Evolutionary conservation across 2,113 vertebrate genomes (phyloP).

Genomic region (Tringa solitaria): DNA sequence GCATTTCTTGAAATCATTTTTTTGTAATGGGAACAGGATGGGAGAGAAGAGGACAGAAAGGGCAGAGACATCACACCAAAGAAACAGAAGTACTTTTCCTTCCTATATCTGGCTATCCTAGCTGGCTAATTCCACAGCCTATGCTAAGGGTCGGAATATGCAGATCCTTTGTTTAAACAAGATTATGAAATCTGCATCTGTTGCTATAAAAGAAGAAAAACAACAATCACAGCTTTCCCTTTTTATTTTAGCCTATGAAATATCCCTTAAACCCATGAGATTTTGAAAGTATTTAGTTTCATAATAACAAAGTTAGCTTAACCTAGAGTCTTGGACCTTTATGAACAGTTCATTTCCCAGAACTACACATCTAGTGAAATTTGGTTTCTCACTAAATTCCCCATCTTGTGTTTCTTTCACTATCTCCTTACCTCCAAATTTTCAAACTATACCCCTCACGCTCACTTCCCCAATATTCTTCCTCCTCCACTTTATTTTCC

Average conservation of each 20-base stretch:
- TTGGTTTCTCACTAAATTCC: neutral
- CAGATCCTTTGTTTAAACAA: neutral
- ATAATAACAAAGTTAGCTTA: neutral
- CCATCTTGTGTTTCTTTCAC: neutral
- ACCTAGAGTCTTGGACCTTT: neutral
- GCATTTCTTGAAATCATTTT: neutral
- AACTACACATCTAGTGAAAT: neutral
- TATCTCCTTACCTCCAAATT: neutral
- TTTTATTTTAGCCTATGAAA: neutral
- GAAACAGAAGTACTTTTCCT: neutral
- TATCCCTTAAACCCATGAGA: neutral
- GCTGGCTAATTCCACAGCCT: neutral
- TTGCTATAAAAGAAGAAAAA: neutral
- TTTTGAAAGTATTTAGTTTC: neutral
- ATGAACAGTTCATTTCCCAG: neutral
- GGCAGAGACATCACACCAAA: neutral
- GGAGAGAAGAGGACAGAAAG: neutral
- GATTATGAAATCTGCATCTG: neutral
- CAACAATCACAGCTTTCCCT: neutral
- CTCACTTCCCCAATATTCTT: neutral
- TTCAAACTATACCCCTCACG: neutral
- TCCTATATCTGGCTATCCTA: neutral
- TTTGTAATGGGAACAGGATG: neutral
- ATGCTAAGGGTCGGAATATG: neutral
- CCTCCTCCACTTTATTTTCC: neutral